phyloP scores from a whole-genome alignment of 2,888 invertebrate genomes.

The Platypus cylindrus region DNA sequence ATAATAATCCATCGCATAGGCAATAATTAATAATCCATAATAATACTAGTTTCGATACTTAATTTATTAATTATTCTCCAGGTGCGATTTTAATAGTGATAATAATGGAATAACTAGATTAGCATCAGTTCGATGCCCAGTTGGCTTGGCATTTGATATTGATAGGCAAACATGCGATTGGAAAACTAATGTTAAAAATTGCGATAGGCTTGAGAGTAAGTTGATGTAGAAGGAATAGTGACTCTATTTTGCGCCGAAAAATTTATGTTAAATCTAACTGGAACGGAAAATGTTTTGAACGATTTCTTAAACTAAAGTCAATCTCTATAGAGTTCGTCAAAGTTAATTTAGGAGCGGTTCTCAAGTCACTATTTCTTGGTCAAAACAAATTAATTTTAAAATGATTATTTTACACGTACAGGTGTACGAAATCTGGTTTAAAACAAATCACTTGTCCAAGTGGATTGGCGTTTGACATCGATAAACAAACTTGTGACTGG shows the following conservation, averaged over 20 bases:
- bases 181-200: conserved; percentile 94
- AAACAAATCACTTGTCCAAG: conserved; percentile 95
- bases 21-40: no score
- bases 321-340: neutral
- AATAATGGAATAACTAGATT: conserved; percentile 76
- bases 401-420: conserved; percentile 35
- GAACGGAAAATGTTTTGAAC: no score
- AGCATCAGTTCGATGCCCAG: conserved; percentile 80
- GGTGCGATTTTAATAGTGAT: conserved; percentile 86
- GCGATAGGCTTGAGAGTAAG: conserved; percentile 90
- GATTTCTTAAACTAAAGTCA: neutral
- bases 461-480: conserved; percentile 94
- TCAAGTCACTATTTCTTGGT: conserved; percentile 28
- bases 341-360: neutral
- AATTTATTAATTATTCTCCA: conserved; percentile 41
- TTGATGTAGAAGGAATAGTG: conserved; percentile 35
- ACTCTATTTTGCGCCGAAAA: conserved; percentile 11
- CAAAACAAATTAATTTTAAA: conserved; percentile 19
- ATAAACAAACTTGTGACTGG: conserved; percentile 98
- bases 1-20: no score
- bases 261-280: neutral
- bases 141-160: conserved; percentile 86
- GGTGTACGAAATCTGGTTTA: conserved; percentile 91
- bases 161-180: conserved; percentile 92
- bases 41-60: no score